phyloP scores from a whole-genome alignment of 2,888 invertebrate species.

The Cheilosia impressa region DNA sequence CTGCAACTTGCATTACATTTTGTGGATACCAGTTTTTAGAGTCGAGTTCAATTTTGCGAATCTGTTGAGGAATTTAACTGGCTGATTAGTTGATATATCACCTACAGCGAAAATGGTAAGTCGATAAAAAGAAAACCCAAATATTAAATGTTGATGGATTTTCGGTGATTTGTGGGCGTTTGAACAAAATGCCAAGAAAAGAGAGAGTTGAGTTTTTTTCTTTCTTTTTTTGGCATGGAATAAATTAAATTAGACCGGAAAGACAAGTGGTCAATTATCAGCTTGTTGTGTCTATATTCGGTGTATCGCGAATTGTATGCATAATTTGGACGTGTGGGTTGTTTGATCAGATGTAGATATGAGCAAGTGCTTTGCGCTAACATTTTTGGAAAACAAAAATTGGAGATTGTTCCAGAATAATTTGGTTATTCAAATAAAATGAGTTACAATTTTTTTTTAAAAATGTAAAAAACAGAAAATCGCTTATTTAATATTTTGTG shows the following conservation, averaged over 20 bases:
- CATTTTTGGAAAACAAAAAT: no score
- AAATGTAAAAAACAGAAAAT: no score
- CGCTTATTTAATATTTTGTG: no score
- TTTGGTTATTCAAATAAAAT: no score
- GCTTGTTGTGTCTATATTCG: neutral
- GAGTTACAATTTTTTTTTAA: no score
- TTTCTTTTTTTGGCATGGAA: neutral
- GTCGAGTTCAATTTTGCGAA: slow-evolving; percentile 17
- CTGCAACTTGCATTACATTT: slow-evolving; percentile 19
- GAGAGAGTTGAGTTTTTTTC: neutral
- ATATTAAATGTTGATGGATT: neutral
- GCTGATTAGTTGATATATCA: slow-evolving; percentile 30
- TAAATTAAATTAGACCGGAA: neutral
- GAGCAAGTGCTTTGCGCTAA: no score
- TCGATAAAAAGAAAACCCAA: neutral
- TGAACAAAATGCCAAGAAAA: neutral
- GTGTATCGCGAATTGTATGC: neutral
- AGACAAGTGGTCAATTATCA: no score
- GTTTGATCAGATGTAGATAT: no score
- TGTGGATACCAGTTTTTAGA: slow-evolving; percentile 65
- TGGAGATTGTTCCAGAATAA: no score
- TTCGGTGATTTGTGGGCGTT: neutral
- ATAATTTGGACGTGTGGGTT: neutral
- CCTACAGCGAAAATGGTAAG: slow-evolving; percentile 11
- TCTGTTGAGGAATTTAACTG: slow-evolving; percentile 35